These are phyloP conservation scores for Agrotis exclamationis DNA, from an alignment of 2,888 invertebrate genomes.

Conservation along the genomic window DNA sequence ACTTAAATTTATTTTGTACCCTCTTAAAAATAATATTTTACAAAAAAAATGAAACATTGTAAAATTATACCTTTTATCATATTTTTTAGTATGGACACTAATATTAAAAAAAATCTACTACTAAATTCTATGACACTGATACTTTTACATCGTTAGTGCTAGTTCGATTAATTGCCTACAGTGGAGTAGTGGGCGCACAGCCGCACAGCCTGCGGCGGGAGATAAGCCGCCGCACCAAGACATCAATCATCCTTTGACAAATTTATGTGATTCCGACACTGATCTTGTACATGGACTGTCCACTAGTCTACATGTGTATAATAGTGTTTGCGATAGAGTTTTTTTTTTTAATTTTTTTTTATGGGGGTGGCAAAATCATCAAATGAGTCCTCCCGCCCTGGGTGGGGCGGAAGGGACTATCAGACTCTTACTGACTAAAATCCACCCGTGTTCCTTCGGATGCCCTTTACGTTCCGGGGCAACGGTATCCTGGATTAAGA, in stretches of 20 bases:
- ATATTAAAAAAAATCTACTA: too few species aligned
- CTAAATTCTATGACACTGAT: neutral
- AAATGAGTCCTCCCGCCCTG: too few species aligned
- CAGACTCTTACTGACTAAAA: too few species aligned
- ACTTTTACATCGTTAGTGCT: conserved; percentile 34
- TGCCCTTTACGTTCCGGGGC: too few species aligned
- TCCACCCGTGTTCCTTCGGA: too few species aligned
- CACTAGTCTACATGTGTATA: conserved; percentile 33
- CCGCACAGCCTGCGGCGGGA: conserved; percentile 69
- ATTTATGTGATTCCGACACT: conserved; percentile 77
- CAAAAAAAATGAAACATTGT: too few species aligned
- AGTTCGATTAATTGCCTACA: conserved; percentile 66
- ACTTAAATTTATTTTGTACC: too few species aligned
- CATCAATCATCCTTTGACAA: conserved; percentile 80
- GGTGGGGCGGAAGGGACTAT: too few species aligned
- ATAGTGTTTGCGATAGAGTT: neutral
- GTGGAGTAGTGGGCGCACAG: conserved; percentile 52
- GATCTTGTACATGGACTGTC: conserved; percentile 59
- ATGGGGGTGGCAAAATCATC: too few species aligned
- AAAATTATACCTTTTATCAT: too few species aligned
- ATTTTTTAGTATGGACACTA: neutral
- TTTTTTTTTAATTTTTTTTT: conserved; percentile 6
- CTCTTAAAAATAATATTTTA: too few species aligned
- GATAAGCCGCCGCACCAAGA: conserved; percentile 73
- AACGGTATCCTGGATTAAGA: too few species aligned